phyloP scores from a whole-genome alignment of 2,888 invertebrate species.

The Cotesia congregata region DNA sequence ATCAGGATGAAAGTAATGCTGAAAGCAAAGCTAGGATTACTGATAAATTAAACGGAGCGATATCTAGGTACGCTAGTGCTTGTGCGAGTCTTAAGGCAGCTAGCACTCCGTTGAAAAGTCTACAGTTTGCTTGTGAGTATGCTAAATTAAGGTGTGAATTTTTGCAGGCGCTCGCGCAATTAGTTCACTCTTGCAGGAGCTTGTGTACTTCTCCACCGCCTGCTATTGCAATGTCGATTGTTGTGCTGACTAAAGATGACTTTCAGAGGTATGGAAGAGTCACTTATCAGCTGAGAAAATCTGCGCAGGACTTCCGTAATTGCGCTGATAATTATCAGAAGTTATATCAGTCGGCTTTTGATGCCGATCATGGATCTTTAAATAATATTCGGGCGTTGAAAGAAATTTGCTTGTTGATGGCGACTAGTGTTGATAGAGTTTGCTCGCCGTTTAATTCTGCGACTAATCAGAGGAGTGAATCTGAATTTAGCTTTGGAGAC shows the following conservation, averaged over 20 bases:
- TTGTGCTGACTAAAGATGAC: conserved; percentile 83
- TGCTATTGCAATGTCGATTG: conserved; percentile 88
- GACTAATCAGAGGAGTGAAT: conserved; percentile 56
- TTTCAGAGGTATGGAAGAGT: conserved; percentile 85
- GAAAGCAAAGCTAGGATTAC: conserved; percentile 58
- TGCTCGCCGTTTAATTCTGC: conserved; percentile 69
- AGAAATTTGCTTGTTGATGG: conserved; percentile 83
- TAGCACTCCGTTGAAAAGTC: conserved; percentile 76
- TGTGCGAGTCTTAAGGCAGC: conserved; percentile 75
- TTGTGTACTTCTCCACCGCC: conserved; percentile 93
- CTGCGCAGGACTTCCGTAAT: conserved; percentile 79
- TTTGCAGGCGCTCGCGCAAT: conserved; percentile 77
- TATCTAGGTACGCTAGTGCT: conserved; percentile 65
- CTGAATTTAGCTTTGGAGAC: conserved; percentile 62
- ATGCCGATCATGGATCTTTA: conserved; percentile 85
- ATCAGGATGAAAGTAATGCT: conserved; percentile 51
- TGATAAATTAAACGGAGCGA: conserved; percentile 64
- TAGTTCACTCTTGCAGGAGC: conserved; percentile 80
- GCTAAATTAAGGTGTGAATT: conserved; percentile 82
- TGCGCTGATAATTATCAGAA: conserved; percentile 83
- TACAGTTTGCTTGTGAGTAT: conserved; percentile 84
- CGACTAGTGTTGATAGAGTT: conserved; percentile 81
- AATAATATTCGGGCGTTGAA: conserved; percentile 79
- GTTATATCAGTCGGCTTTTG: conserved; percentile 87
- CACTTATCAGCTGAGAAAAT: conserved; percentile 81